Evolutionary conservation across 2,888 invertebrate species (phyloP).

Genomic region (Orthonevra nobilis): DNA sequence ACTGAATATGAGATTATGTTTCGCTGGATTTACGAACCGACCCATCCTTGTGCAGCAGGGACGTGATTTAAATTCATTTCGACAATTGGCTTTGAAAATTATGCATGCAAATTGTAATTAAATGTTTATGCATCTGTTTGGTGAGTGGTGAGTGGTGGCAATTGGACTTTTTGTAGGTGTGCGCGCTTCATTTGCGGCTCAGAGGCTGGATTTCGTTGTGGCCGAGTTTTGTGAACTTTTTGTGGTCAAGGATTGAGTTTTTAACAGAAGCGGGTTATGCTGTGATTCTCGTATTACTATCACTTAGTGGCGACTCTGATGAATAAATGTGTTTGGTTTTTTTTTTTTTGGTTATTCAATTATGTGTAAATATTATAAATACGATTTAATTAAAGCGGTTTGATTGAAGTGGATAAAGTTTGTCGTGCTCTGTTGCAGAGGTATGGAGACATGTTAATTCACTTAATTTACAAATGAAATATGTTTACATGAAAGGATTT

Average conservation of each 20-base stretch:
- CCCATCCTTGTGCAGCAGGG: background rate
- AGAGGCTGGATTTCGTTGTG: constrained; percentile 35
- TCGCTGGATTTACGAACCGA: constrained; percentile 10
- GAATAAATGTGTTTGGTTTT: constrained; percentile 42
- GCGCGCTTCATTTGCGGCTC: constrained; percentile 2
- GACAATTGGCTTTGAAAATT: constrained; percentile 70
- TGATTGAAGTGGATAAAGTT: too few species aligned
- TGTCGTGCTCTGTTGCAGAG: too few species aligned
- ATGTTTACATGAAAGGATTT: too few species aligned
- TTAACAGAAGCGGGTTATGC: constrained; percentile 7
- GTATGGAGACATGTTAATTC: too few species aligned
- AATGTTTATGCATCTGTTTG: constrained; percentile 61
- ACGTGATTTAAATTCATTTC: constrained; percentile 70
- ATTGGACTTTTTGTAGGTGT: too few species aligned
- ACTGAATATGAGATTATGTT: constrained; percentile 65
- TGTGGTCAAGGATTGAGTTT: constrained; percentile 56
- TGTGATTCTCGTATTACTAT: constrained; percentile 53
- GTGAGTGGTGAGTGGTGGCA: background rate
- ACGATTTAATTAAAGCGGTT: constrained; percentile 36
- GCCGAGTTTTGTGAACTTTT: constrained; percentile 57
- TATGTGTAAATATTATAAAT: constrained; percentile 58
- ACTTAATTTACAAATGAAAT: too few species aligned
- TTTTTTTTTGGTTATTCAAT: constrained; percentile 60
- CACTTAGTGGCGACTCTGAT: constrained; percentile 54
- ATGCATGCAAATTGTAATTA: constrained; percentile 68